Evolutionary conservation across 2,113 vertebrate species (phyloP), one percentile per base, ranked within the genome.

Genomic region (Calypte anna): DNA sequence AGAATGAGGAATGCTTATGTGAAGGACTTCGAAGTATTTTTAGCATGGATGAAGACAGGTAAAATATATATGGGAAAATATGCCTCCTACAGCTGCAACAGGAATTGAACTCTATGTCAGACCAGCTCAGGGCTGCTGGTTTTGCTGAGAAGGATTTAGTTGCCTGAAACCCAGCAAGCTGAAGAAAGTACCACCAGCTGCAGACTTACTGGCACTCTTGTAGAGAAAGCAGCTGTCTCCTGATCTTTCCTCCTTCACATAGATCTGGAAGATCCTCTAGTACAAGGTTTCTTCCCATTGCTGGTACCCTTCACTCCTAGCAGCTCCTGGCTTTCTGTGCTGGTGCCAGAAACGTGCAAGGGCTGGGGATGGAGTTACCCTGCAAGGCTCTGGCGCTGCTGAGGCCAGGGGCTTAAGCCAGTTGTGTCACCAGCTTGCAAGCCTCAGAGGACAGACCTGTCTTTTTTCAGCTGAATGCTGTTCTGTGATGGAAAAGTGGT

Each of bases 1-100:
- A 21, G 73, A 87, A 43, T 24, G 40, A 88, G 62, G 36, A 81
- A 12, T 20, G 14, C 30, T 48, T 28, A 1, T 27, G n/a, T 84
- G 61, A 83, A 88, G 73, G 79, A 82, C 61, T 57, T 64, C 27
- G 61, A 36, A 48, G 24, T 96, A 85, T 96, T 95, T 95, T 94
- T 94, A 95, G 48, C 14, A 10, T 44, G 59, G 27, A 18, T 83
- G 64, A 88, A 55, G 25, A 92, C 85, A 82, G 53, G 14, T 23
- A 40, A 70, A 82, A n/a, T 53, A 68, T 61, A 44, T 1, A 40
- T 27, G 18, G 67, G 54, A 40, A 86, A 61, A 33, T 59, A 20
- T 30, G 4, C 15, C 36, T 70, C 22, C 46, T 70, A 7, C 61
- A 54, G 9, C 70, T 78, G 68, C 36, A 40, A 31, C 30, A 50